Evolutionary conservation across 2,888 invertebrate genomes (phyloP), one percentile per base, ranked within the genome.

Genomic region (Druceiella hillmani): DNA sequence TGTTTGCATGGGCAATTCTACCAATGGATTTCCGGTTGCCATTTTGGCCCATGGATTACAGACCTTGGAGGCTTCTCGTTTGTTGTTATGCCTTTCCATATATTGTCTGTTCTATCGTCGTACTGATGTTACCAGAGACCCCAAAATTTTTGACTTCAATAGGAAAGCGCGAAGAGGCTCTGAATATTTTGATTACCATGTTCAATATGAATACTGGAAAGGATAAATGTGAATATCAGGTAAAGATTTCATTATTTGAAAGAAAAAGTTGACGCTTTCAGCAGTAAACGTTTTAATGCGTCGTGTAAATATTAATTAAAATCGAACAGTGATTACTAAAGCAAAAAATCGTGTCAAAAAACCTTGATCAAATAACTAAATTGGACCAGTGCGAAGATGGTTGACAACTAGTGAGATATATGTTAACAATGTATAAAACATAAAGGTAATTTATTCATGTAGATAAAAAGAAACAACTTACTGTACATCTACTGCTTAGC

Each of bases 41-140:
- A 1, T 25, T 60, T 2, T 45, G 69, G 10, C 61, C 58, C 3
- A 46, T 79, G 34, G 51, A 52, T 1, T 71, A 74, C 44, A 66
- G 72, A 41, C 78, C 81, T 2, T 85, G 84, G 84, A 64, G 83
- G 27, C 44, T 81, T n/a, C 74, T 81, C 39, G 53, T 83, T 2
- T 60, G 76, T 1, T 44, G 75, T 0, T 67, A 79, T 39, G 68
- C 74, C 4, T 22, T 78, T 2, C 72, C 82, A 1, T 71, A 75
- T 37, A 40, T 79, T 1, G 33, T 76, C 1, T 72, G 77, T 0
- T 66, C 75, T 1, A 12, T 72, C 1, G 62, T 73, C 22, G 55
- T 75, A 4, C 52, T 62, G 1, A 56, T 55, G 15, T 58, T 76
- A 39, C 82, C 83, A 0, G 84, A 84, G 55, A 83, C 79, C 46